These are phyloP conservation scores for Pantala flavescens DNA, from an alignment of 1,140 invertebrate genomes.

Conservation along the genomic window DNA sequence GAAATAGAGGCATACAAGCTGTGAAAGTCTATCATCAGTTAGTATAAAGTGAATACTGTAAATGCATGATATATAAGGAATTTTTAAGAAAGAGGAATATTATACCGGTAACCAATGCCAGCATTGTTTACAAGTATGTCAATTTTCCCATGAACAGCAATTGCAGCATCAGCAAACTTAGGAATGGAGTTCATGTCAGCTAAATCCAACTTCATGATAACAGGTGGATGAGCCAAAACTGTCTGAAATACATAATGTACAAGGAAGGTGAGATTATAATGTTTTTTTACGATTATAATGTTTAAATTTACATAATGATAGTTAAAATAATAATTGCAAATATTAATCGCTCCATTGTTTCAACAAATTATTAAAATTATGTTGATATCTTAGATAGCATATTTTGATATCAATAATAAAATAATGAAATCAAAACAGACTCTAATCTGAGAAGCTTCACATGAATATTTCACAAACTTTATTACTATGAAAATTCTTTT, in stretches of 20 bases:
- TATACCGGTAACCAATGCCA: slow-evolving; percentile 57
- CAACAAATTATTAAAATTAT: too few species aligned
- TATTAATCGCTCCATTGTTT: neutral
- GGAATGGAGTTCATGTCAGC: slow-evolving; percentile 54
- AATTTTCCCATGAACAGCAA: slow-evolving; percentile 58
- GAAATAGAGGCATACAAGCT: too few species aligned
- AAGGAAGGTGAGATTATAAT: slow-evolving; percentile 14
- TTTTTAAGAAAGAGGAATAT: too few species aligned
- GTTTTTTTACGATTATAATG: neutral
- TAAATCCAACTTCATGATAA: slow-evolving; percentile 67
- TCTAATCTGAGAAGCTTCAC: too few species aligned
- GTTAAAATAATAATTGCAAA: neutral
- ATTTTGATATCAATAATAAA: too few species aligned
- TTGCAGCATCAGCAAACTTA: slow-evolving; percentile 49
- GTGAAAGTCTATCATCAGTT: too few species aligned
- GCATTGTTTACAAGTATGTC: slow-evolving; percentile 92
- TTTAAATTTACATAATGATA: neutral
- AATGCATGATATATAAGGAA: too few species aligned
- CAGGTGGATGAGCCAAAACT: slow-evolving; percentile 54
- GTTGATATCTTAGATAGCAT: too few species aligned
- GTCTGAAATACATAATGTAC: slow-evolving; percentile 42
- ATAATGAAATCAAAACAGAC: too few species aligned
- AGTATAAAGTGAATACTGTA: too few species aligned
- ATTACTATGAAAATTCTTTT: too few species aligned
- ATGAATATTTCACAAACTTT: too few species aligned